Evolutionary conservation across 2,113 vertebrate species (phyloP), one percentile per base, ranked within the genome.

Genomic region (Psophia crepitans): DNA sequence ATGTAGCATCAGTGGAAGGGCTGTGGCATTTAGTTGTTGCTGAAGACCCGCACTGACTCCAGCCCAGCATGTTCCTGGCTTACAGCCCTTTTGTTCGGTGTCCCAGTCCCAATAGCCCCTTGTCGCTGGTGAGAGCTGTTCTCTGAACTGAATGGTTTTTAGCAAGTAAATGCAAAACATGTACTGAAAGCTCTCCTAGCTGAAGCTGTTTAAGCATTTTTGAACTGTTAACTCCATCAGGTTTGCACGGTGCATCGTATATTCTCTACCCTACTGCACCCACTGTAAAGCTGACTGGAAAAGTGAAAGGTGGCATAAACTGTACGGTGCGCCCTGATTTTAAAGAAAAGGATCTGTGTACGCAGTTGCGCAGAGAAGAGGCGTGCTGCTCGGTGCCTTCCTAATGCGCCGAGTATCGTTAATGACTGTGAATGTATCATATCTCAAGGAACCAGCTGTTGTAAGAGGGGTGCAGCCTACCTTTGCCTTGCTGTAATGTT

Each of bases 181-280:
- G 65, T 69, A 35, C n/a, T 28, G 53, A 82, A 94, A 89, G 70
- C 70, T 94, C 64, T 87, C 68, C 63, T 66, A 84, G 63, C 56
- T 93, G 84, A 91, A 87, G 69, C 84, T 94, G 61, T 61, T 92
- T 76, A 71, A 85, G 73, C 66, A 41, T 51, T 84, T 92, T 49
- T 93, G 68, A 82, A 70, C 71, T 44, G 87, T 73, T 82, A 82
- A 61, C 61, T 91, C 76, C 2, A 2, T 82, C 53, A 68, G 73
- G 77, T 78, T 66, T 78, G 56, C 27, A 2, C 41, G 54, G 58
- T 70, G 66, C 53, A 74, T 84, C n/a, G 11, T 65, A 27, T 22
- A 66, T 39, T 87, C 77, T 84, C 60, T 63, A 14, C 43, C 43
- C 77, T 87, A 33, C 60, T 53, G 37, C 80, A 87, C 9, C 39